Conservation (phyloP, 2,797 vertebrate genomes). For the Argyrosomus regius region DNA sequence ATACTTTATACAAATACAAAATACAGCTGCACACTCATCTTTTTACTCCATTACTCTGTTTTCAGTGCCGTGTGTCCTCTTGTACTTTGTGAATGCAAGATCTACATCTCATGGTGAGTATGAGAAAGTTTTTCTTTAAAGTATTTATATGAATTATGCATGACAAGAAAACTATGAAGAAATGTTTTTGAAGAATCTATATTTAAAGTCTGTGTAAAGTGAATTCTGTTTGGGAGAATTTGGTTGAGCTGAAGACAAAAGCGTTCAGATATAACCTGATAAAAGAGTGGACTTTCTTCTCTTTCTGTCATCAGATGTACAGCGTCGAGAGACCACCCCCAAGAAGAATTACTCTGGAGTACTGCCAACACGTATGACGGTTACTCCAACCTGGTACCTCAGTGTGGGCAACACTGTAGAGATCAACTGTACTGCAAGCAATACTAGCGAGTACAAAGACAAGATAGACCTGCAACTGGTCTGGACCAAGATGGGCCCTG, state of each 20-base stretch:
- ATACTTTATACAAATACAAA: no score
- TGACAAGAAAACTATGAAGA: no score
- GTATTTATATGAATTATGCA: no score
- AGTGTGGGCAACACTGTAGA: slow-evolving; percentile 3
- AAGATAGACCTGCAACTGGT: not conserved
- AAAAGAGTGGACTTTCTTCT: not conserved
- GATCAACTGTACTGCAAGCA: not conserved
- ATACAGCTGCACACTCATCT: not conserved
- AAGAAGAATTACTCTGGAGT: not conserved
- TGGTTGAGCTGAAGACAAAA: no score
- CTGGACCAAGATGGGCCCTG: slow-evolving; percentile 8
- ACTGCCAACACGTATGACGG: not conserved
- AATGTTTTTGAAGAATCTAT: no score
- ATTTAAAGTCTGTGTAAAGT: no score
- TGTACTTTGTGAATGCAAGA: not conserved
- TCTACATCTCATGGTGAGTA: not conserved
- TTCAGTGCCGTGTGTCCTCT: not conserved
- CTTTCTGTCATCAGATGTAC: not conserved
- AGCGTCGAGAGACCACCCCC: not conserved
- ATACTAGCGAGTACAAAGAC: not conserved
- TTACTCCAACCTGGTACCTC: not conserved
- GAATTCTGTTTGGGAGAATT: no score
- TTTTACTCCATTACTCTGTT: not conserved
- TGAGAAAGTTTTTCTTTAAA: no score
- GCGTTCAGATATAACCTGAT: not conserved